A percentile compares a stretch with the other conserved stretches of the same genome.
Conservation (phyloP, 2,888 invertebrate species). For the Harpalus rubripes region DNA sequence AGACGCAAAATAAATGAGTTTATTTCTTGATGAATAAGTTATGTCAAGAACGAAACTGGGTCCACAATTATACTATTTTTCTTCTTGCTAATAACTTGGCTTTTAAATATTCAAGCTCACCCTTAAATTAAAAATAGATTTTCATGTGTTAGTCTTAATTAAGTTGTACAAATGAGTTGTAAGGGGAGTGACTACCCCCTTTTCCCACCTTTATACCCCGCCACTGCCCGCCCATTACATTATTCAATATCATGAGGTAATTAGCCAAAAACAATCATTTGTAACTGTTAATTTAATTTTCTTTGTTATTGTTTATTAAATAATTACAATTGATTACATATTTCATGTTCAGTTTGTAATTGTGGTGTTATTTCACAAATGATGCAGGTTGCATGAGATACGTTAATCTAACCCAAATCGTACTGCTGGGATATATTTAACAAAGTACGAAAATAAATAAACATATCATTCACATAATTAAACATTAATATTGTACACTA, state of each 20-base stretch:
- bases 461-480: not conserved
- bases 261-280: conserved; percentile 42
- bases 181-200: conserved; percentile 36
- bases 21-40: too few species aligned
- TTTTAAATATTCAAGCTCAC: not conserved
- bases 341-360: conserved; percentile 35
- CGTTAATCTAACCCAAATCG: not conserved
- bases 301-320: conserved; percentile 21
- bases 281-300: conserved; percentile 42
- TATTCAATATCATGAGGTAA: conserved; percentile 32
- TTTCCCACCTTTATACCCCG: not conserved
- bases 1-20: too few species aligned
- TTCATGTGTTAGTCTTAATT: conserved; percentile 5
- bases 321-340: conserved; percentile 41
- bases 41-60: too few species aligned
- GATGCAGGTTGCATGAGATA: not conserved
- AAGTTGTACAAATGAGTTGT: conserved; percentile 10
- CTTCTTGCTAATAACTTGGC: not conserved
- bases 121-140: conserved; percentile 35
- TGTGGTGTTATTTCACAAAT: conserved; percentile 31
- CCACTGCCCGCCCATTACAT: conserved; percentile 25
- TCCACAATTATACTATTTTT: not conserved
- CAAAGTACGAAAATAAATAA: not conserved
- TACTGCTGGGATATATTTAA: not conserved
- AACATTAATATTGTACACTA: not conserved